A percentile compares a stretch with the other conserved stretches of the same genome.
Evolutionary conservation across 2,797 vertebrate species (phyloP).

Genomic region (Darevskia nairensis): DNA sequence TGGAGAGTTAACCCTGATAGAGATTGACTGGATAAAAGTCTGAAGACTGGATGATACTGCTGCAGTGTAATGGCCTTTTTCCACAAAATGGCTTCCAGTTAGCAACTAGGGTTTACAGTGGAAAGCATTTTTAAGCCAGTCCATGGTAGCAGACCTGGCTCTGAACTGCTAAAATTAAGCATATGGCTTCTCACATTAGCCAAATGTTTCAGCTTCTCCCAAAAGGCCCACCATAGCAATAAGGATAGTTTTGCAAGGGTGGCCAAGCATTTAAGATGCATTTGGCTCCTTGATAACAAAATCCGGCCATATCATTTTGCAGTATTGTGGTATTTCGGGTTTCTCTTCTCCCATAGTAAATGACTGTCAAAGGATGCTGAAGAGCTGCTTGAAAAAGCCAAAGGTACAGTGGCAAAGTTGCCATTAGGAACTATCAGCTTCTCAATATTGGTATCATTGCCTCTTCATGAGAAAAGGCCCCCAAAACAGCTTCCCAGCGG

Average conservation of each 20-base stretch:
- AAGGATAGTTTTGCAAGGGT: neutral
- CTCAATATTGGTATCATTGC: neutral
- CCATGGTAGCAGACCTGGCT: neutral
- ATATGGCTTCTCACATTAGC: neutral
- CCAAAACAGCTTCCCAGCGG: neutral
- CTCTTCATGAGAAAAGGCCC: neutral
- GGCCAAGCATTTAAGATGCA: neutral
- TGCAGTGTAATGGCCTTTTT: neutral
- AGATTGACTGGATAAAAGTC: neutral
- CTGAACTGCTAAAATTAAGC: fast-evolving
- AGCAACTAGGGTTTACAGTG: neutral
- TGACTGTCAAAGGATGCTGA: neutral
- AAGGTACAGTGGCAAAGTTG: neutral
- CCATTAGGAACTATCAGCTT: neutral
- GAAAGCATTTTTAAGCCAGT: neutral
- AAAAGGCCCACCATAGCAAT: neutral
- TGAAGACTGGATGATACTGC: neutral
- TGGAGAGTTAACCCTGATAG: neutral
- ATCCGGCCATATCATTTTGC: neutral
- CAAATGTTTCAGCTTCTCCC: slow-evolving; percentile 25
- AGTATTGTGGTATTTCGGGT: neutral
- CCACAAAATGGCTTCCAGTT: neutral
- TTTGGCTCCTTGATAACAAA: neutral
- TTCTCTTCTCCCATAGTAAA: neutral
- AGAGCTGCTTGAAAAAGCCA: neutral